These are phyloP conservation scores for Anabas testudineus DNA, from an alignment of 2,797 vertebrate species.

Conservation along the genomic window DNA sequence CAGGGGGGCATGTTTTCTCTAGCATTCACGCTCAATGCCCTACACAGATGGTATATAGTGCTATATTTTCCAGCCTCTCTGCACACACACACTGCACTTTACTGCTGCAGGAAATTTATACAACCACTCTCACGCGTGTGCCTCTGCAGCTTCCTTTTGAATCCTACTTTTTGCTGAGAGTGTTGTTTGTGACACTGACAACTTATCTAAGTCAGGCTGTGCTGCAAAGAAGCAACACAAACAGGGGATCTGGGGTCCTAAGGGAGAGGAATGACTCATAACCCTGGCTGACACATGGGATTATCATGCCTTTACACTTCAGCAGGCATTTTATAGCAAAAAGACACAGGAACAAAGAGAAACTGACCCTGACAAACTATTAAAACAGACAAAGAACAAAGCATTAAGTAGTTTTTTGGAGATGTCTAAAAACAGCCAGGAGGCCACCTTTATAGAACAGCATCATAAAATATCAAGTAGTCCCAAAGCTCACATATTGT, in stretches of 20 bases:
- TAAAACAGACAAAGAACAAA: constrained; percentile 23
- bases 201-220: constrained; percentile 36
- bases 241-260: constrained; percentile 42
- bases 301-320: constrained; percentile 78
- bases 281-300: constrained; percentile 56
- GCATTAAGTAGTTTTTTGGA: constrained; percentile 14
- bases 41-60: background rate
- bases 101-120: background rate
- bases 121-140: constrained; percentile 10
- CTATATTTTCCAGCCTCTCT: background rate
- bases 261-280: constrained; percentile 61
- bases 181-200: constrained; percentile 30
- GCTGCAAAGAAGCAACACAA: constrained; percentile 52
- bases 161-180: constrained; percentile 24
- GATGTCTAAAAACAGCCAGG: constrained; percentile 3
- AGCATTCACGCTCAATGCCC: constrained; percentile 13
- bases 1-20: constrained; percentile 5
- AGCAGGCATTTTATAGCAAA: constrained; percentile 39
- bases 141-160: constrained; percentile 14
- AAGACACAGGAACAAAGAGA: constrained; percentile 44
- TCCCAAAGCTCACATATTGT: constrained; percentile 17
- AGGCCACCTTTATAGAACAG: background rate
- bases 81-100: constrained; percentile 10
- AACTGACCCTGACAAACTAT: constrained; percentile 44
- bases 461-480: constrained; percentile 26